These are phyloP conservation scores for Odontocerum albicorne DNA, from an alignment of 2,888 invertebrate species.

Conservation along the genomic window DNA sequence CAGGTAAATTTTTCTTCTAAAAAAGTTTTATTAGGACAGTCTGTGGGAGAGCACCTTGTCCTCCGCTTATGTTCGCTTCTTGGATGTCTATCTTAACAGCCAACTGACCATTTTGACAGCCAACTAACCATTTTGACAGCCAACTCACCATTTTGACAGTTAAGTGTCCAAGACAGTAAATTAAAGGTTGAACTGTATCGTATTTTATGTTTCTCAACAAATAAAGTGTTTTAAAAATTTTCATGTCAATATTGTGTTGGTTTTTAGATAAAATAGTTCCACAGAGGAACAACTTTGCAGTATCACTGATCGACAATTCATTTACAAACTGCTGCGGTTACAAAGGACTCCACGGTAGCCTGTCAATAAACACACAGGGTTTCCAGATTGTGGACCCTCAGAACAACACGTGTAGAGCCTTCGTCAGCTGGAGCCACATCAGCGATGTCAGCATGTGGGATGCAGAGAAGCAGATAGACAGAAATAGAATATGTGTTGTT, in stretches of 20 bases:
- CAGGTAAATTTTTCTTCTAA: constrained; percentile 41
- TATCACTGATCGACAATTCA: constrained; percentile 64
- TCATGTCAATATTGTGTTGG: no score
- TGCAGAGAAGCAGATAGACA: constrained; percentile 53
- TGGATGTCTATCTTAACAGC: no score
- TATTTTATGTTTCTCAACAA: no score
- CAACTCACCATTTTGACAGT: no score
- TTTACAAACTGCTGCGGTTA: constrained; percentile 65
- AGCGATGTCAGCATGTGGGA: constrained; percentile 58
- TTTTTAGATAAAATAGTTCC: constrained; percentile 21
- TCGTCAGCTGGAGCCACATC: constrained; percentile 64
- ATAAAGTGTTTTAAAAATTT: no score
- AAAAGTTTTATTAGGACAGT: no score
- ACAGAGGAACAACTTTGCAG: constrained; percentile 46
- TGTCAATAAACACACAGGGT: constrained; percentile 58
- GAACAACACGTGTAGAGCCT: constrained; percentile 51
- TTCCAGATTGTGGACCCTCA: constrained; percentile 58
- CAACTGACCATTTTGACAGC: no score
- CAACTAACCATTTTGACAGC: no score
- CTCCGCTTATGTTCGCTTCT: no score
- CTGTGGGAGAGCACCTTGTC: no score
- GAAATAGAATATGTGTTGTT: constrained; percentile 61
- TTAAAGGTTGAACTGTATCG: no score
- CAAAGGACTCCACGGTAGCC: constrained; percentile 59
- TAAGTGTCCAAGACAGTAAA: no score